These are phyloP conservation scores for Campylomormyrus tamandua DNA, from an alignment of 2,113 vertebrate species.

Conservation along the genomic window DNA sequence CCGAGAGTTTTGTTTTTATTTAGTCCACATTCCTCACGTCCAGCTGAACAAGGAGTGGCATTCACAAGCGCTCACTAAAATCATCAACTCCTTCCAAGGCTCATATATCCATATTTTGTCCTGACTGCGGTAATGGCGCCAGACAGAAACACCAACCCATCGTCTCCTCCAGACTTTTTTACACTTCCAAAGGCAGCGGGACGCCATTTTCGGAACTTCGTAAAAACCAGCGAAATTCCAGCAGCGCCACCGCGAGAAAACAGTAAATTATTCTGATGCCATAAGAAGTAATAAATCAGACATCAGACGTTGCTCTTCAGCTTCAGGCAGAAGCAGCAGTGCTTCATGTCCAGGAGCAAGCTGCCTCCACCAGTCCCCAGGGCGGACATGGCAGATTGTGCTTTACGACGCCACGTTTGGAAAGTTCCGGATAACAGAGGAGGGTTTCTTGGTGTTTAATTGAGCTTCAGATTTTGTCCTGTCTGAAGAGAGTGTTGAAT, in stretches of 20 bases:
- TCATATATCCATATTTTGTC: slow-evolving; percentile 1
- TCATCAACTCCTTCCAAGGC: not conserved
- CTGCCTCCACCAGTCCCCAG: not conserved
- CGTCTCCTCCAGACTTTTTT: not conserved
- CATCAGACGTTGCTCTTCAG: slow-evolving; percentile 18
- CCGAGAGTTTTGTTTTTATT: not conserved
- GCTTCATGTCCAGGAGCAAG: not conserved
- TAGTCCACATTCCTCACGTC: not conserved
- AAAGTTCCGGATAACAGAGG: not conserved
- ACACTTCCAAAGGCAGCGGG: not conserved
- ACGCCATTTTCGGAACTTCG: slow-evolving; percentile 15
- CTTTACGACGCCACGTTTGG: not conserved
- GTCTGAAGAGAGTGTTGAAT: not conserved
- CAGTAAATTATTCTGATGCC: slow-evolving; percentile 19
- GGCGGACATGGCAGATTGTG: not conserved
- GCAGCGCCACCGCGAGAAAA: slow-evolving; percentile 11
- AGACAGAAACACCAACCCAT: not conserved
- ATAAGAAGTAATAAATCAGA: slow-evolving; percentile 28
- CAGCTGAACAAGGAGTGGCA: not conserved
- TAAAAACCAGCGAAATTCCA: slow-evolving; percentile 15
- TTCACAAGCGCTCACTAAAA: not conserved
- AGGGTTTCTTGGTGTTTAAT: not conserved
- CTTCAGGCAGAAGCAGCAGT: not conserved
- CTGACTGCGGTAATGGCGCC: not conserved
- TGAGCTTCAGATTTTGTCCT: not conserved